Evolutionary conservation across 2,888 invertebrate species (phyloP), one percentile per base, ranked within the genome.

Genomic region (Chrysolina haemoptera): DNA sequence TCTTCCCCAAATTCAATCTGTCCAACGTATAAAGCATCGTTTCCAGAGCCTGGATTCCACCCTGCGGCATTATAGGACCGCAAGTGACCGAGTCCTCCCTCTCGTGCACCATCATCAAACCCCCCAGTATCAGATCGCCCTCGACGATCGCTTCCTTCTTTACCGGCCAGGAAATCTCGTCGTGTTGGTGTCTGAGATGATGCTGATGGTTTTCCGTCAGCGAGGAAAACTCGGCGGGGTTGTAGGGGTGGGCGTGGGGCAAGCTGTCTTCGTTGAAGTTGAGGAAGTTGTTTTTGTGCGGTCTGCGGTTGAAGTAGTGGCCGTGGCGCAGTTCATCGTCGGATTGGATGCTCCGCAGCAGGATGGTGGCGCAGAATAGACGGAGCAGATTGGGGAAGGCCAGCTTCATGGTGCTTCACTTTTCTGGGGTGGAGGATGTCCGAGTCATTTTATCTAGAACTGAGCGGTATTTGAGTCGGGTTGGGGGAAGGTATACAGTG

Each of bases 21-120:
- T 97, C 97, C 84, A 98, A 87, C 0, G 98, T 97, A 86, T 93
- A 97, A 62, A 98, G 89, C 97, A 98, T 98, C 0, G 95, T 95
- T 86, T 98, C 98, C 77, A 98, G 88, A 0, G 97, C 97, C 84
- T 95, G 95, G 8, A 95, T 92, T 0, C 95, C 95, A 1, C 97
- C 97, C 87, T 98, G 97, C 0, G 96, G 96, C 97, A 97, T 97
- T 59, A 98, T 94, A 0, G 95, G 95, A 0, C 98, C 98, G 84
- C 98, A 98, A 1, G 95, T 96, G 85, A 94, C 92, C 63, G 92
- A 92, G 82, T 97, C 97, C 80, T 96, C 95, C 27, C 98, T 90
- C 84, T 97, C 97, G 86, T 98, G 98, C 0, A 98, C 94, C 96
- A 98, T 98, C 96, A 98, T 97, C 63, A 98, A 89, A 0, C 97